Conservation (phyloP, 2,797 vertebrate species). For the Notoglanidium macrostoma region DNA sequence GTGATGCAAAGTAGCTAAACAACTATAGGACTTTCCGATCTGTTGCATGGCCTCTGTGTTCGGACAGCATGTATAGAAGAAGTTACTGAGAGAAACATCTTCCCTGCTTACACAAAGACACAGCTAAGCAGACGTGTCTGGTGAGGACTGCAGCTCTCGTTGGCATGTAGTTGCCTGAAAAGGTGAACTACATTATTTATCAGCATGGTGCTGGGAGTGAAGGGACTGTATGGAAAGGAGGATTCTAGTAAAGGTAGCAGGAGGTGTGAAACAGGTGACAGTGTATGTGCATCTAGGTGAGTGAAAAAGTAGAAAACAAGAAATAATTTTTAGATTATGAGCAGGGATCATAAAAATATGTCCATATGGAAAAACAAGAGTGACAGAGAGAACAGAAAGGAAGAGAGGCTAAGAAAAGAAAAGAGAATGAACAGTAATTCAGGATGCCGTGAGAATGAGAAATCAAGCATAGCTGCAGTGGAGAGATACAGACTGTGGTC, state of each 20-base stretch:
- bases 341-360: background rate
- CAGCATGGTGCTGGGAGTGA: slow-evolving; percentile 22
- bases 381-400: background rate
- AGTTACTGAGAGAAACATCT: background rate
- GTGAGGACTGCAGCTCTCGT: slow-evolving; percentile 4
- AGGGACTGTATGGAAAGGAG: background rate
- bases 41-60: background rate
- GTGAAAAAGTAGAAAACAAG: background rate
- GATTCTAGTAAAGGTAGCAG: background rate
- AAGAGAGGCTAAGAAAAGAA: slow-evolving; percentile 11
- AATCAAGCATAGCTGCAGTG: slow-evolving; percentile 48
- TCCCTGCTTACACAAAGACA: background rate
- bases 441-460: slow-evolving; percentile 29
- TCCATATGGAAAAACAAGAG: background rate
- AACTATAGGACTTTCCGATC: background rate
- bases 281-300: background rate
- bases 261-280: background rate
- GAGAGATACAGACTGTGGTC: slow-evolving; percentile 44
- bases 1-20: background rate
- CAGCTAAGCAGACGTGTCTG: slow-evolving; percentile 13
- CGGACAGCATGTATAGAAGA: background rate
- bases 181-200: slow-evolving; percentile 36
- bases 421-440: background rate
- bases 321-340: background rate
- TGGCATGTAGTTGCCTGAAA: background rate